Evolutionary conservation across 2,888 invertebrate species (phyloP).

Genomic region (Plusia festucae): DNA sequence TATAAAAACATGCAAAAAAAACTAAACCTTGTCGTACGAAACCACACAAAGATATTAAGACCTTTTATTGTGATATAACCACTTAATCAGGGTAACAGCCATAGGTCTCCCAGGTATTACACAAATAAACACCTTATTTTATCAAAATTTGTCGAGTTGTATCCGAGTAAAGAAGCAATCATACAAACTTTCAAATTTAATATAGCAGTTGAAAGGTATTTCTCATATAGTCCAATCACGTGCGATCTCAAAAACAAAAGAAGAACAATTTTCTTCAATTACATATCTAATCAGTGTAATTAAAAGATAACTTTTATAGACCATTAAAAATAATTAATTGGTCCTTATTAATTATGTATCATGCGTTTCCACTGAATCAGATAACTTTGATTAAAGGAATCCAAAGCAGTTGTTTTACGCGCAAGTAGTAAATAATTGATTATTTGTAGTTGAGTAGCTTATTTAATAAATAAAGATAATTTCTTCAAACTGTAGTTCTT

Average conservation of each 20-base stretch:
- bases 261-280: constrained; percentile 19
- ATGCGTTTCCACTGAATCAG: not conserved
- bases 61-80: no score
- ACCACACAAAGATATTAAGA: no score
- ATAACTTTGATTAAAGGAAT: constrained; percentile 7
- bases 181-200: no score
- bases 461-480: no score
- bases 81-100: no score
- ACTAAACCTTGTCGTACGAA: no score
- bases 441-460: not conserved
- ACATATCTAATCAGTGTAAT: constrained; percentile 22
- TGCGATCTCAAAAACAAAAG: constrained; percentile 34
- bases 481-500: no score
- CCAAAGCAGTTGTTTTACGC: not conserved
- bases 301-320: constrained; percentile 39
- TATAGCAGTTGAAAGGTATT: constrained; percentile 9
- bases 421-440: not conserved
- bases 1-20: no score
- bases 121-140: no score
- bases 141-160: no score
- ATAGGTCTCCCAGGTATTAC: no score
- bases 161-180: no score
- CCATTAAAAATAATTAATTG: constrained; percentile 38
- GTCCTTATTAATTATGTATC: constrained; percentile 20
- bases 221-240: constrained; percentile 31